Conservation (phyloP, 2,113 vertebrate species). For the Aptenodytes patagonicus region DNA sequence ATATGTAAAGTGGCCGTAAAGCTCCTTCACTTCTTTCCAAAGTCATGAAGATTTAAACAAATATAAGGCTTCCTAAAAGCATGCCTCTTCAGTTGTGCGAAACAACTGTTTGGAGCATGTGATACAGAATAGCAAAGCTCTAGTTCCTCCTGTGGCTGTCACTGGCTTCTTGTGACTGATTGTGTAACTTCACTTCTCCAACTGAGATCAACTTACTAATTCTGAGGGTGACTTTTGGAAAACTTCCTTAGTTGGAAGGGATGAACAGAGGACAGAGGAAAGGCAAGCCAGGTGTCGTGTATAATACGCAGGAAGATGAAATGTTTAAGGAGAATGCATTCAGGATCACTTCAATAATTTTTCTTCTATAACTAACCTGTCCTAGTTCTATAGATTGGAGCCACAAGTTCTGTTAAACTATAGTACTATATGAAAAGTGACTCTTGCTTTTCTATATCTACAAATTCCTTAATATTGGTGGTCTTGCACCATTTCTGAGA, state of each 20-base stretch:
- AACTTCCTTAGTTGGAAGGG: background rate
- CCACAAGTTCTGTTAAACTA: background rate
- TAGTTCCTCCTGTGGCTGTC: background rate
- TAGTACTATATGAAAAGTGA: background rate
- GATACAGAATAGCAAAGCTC: background rate
- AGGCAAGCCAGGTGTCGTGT: background rate
- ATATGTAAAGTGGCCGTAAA: background rate
- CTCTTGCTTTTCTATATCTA: background rate
- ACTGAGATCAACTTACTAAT: background rate
- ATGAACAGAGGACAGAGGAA: background rate
- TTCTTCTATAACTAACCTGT: background rate
- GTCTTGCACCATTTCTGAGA: background rate
- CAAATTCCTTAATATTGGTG: background rate
- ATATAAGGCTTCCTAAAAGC: background rate
- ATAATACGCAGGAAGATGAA: background rate
- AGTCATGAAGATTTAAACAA: background rate
- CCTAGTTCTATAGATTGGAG: background rate
- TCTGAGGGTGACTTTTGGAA: background rate
- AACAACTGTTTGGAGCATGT: background rate
- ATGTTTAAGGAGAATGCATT: background rate
- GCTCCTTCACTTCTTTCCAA: background rate
- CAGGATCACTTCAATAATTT: background rate
- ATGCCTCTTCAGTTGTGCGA: fast-evolving
- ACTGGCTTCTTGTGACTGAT: background rate
- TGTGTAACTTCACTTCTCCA: background rate